phyloP scores from a whole-genome alignment of 2,797 vertebrate genomes.

The Pogoniulus pusillus region DNA sequence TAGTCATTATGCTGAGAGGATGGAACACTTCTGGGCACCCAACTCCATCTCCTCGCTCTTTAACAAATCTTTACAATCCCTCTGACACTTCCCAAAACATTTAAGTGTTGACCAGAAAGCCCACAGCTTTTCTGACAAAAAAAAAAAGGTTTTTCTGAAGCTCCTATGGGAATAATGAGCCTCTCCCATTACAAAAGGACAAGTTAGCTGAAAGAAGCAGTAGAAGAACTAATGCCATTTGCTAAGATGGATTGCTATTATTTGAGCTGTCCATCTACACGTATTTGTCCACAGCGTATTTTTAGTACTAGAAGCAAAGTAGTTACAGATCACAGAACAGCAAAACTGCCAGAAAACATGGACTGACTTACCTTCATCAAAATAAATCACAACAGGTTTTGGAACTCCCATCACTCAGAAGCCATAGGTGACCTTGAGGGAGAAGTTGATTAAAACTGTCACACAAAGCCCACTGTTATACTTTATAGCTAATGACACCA shows the following conservation, averaged over 20 bases:
- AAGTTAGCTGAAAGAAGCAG: constrained; percentile 59
- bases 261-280: constrained; percentile 60
- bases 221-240: constrained; percentile 46
- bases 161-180: constrained; percentile 37
- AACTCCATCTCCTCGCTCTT: background rate
- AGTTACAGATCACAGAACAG: constrained; percentile 72
- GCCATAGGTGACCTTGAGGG: constrained; percentile 68
- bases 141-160: background rate
- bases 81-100: background rate
- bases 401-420: constrained; percentile 64
- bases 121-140: constrained; percentile 14
- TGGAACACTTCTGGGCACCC: background rate
- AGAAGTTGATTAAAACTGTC: constrained; percentile 72
- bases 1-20: background rate
- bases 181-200: constrained; percentile 43
- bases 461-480: constrained; percentile 38
- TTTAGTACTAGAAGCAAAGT: constrained; percentile 54
- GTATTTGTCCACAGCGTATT: constrained; percentile 52
- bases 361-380: constrained; percentile 68
- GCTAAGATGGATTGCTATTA: constrained; percentile 65
- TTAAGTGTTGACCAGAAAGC: constrained; percentile 1
- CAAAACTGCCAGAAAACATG: constrained; percentile 53
- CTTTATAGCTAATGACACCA: constrained; percentile 51
- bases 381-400: constrained; percentile 70
- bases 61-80: background rate